Base-by-base conservation (phyloP, 2,888 invertebrate genomes). In the Meteorus cinctellus region DNA sequence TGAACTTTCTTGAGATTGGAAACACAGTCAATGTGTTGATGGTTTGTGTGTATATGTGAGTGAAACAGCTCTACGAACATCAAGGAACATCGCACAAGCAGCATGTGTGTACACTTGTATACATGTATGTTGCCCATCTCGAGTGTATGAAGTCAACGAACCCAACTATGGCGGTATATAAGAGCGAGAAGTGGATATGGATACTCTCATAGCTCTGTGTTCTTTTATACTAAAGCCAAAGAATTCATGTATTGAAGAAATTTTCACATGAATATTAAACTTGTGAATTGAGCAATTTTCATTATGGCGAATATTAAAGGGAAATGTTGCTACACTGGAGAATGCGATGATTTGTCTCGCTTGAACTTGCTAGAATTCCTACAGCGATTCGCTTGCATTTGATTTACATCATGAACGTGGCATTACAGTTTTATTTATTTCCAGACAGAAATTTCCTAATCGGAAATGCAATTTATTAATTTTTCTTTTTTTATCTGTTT, bases 111-210 rank as follows among this genome's bases (percentile, higher is more conserved):
- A 68, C 67, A 69, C 62, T 27, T 76, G 59, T 67, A 76, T 48
- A 48, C 14, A 48, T 48, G n/a, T 48, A 48, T 19, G n/a, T 55
- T 55, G 8, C 55, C 55, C 55, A 70, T 76, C 76, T 55, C 55
- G 55, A 55, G 55, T 55, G 55, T 55, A 76, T 77, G 78, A 78
- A 78, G 81, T 81, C 81, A 81, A 81, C 79, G 81, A 81, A 81
- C 81, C 79, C 77, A 76, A 69, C 72, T 67, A 19, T 41, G 70
- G 63, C 70, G 59, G 67, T 55, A 60, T 67, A 67, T 51, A 67
- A 66, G 16, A 72, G 68, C 72, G 65, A 59, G 27, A 63, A 68
- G 55, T 19, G 55, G 55, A 55, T 55, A 55, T 55, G 19, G n/a
- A 6, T 24, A 19, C 55, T 55, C 6, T 55, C 19, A 55, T 8